Conservation (phyloP, 2,113 vertebrate genomes). For the Ptilonorhynchus violaceus region DNA sequence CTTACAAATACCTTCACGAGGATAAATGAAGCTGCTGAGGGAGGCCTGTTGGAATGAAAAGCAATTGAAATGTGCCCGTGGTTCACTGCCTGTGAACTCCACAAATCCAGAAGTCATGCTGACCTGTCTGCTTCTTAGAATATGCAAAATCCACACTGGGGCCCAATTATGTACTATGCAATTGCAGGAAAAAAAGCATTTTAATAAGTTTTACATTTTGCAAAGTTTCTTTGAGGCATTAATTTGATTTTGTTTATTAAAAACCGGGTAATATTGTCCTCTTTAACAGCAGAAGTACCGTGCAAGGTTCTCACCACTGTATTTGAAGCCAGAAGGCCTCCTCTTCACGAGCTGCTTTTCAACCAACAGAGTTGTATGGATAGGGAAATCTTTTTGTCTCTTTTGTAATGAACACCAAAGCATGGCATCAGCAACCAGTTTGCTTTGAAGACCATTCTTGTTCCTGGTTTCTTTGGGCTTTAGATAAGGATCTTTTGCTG, state of each 20-base stretch:
- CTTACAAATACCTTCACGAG: not conserved
- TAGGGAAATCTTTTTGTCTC: not conserved
- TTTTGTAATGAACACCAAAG: not conserved
- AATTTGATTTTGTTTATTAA: not conserved
- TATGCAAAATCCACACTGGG: not conserved
- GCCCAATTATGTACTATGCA: not conserved
- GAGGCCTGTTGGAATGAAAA: not conserved
- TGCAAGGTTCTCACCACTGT: not conserved
- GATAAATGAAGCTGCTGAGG: not conserved
- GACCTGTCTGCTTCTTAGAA: not conserved
- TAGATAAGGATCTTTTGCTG: slow-evolving; percentile 5
- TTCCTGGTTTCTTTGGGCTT: not conserved
- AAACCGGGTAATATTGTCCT: not conserved
- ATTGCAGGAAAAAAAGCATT: not conserved
- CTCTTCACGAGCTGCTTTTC: not conserved
- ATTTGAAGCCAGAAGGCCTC: not conserved
- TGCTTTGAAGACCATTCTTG: not conserved
- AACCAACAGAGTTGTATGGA: not conserved
- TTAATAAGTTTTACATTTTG: not conserved
- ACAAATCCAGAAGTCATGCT: not conserved
- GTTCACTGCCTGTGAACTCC: not conserved
- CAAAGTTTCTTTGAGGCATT: not conserved
- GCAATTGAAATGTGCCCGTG: not conserved
- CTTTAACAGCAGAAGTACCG: not conserved
- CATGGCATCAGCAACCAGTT: not conserved